Percentiles rank a stretch among this genome's conserved stretches.
These are phyloP conservation scores for Listronotus bonariensis DNA, from an alignment of 1,140 invertebrate species.

Conservation along the genomic window DNA sequence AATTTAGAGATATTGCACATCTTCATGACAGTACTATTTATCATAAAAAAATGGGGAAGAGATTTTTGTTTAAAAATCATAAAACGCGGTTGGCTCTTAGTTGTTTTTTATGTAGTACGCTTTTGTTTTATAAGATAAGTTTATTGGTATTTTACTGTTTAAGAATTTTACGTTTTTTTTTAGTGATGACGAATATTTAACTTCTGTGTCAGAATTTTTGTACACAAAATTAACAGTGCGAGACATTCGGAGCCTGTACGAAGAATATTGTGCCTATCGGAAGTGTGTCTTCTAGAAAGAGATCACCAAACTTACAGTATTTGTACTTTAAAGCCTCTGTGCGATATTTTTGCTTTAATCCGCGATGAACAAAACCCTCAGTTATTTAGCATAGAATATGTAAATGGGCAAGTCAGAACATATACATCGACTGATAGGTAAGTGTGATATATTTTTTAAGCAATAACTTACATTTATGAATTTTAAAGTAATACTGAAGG, in stretches of 20 bases:
- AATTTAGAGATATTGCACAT: too few species aligned
- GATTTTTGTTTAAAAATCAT: too few species aligned
- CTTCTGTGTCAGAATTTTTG: constrained; percentile 91
- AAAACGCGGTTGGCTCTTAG: too few species aligned
- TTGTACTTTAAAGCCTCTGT: constrained; percentile 84
- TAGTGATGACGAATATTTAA: constrained; percentile 58
- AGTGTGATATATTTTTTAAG: constrained; percentile 18
- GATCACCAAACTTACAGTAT: constrained; percentile 96
- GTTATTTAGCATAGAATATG: constrained; percentile 92
- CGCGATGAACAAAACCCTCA: constrained; percentile 91
- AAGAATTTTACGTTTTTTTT: constrained; percentile 37
- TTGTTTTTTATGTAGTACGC: too few species aligned
- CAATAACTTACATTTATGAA: too few species aligned
- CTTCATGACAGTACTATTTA: too few species aligned
- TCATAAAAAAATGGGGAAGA: too few species aligned
- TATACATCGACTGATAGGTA: constrained; percentile 86
- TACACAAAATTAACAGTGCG: constrained; percentile 81
- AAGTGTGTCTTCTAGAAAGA: constrained; percentile 93
- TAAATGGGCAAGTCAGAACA: constrained; percentile 84
- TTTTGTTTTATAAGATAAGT: too few species aligned
- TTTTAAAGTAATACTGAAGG: too few species aligned
- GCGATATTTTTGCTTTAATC: constrained; percentile 90
- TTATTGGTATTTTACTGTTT: too few species aligned
- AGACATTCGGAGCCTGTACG: constrained; percentile 80
- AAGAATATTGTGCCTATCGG: constrained; percentile 92